Conservation (phyloP, 2,113 vertebrate genomes). For the Hyaena hyaena region DNA sequence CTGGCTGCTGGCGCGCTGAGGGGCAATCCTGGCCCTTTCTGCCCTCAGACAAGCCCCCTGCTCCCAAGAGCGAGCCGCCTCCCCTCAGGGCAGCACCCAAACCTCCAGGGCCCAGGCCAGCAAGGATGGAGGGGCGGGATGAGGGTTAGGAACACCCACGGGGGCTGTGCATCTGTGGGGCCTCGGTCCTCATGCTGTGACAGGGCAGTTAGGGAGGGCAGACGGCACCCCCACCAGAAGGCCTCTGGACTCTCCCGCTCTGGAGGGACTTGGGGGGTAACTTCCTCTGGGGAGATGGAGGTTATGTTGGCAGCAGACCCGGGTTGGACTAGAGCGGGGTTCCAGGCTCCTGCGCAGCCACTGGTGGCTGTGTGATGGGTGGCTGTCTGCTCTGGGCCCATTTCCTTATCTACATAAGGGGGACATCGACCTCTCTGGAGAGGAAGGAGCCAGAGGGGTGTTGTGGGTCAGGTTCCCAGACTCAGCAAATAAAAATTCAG, state of each 20-base stretch:
- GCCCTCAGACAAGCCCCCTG: neutral
- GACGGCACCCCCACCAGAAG: fast-evolving
- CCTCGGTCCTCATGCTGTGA: fast-evolving
- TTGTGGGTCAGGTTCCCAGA: neutral
- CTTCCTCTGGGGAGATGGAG: neutral
- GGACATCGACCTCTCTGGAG: fast-evolving
- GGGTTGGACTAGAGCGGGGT: neutral
- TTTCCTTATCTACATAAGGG: neutral
- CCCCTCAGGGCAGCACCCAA: no score
- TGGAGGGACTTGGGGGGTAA: neutral
- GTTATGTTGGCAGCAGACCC: fast-evolving
- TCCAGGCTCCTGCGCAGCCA: neutral
- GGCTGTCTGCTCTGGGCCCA: neutral
- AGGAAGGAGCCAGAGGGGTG: neutral
- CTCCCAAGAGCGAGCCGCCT: no score
- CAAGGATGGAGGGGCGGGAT: neutral
- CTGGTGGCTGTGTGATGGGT: neutral
- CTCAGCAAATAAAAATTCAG: no score
- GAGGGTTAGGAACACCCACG: fast-evolving
- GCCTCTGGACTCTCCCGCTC: neutral
- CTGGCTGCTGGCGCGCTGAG: fast-evolving
- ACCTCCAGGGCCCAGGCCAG: neutral
- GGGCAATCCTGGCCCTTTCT: neutral
- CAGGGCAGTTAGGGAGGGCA: neutral
- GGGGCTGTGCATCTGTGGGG: neutral